Evolutionary conservation across 2,797 vertebrate genomes (phyloP).

Genomic region (Silurus aristotelis): DNA sequence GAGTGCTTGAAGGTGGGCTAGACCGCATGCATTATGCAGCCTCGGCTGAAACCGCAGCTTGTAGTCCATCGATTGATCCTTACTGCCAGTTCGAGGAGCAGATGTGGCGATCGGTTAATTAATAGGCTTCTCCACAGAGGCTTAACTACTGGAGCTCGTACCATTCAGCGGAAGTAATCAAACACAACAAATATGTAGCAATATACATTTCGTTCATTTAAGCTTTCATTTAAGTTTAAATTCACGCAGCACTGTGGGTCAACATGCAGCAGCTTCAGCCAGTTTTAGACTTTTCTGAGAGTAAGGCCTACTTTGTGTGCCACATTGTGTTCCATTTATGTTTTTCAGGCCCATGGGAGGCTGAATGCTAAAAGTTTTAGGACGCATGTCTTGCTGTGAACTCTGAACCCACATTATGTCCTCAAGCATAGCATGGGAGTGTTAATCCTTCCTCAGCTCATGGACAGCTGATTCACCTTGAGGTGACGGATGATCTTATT

Average conservation of each 20-base stretch:
- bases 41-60: conserved; percentile 64
- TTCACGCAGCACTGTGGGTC: background rate
- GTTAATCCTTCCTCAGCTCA: conserved; percentile 20
- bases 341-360: background rate
- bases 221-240: background rate
- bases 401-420: conserved; percentile 24
- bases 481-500: conserved; percentile 24
- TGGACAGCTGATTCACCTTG: background rate
- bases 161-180: background rate
- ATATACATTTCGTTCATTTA: background rate
- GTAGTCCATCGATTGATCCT: conserved; percentile 68
- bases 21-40: conserved; percentile 73
- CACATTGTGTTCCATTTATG: background rate
- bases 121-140: conserved; percentile 61
- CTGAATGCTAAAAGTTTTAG: conserved; percentile 23
- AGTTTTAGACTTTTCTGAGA: background rate
- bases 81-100: conserved; percentile 57
- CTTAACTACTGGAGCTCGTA: conserved; percentile 13
- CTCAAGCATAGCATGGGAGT: conserved; percentile 5
- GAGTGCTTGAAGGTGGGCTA: conserved; percentile 59
- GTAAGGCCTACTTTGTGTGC: background rate
- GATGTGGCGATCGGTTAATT: conserved; percentile 64
- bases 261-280: conserved; percentile 15
- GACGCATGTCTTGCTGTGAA: conserved; percentile 24
- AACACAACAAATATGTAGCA: background rate